A percentile compares a stretch with the other conserved stretches of the same genome.
phyloP scores from a whole-genome alignment of 2,797 vertebrate species.

The Halcyon chelicuti region DNA sequence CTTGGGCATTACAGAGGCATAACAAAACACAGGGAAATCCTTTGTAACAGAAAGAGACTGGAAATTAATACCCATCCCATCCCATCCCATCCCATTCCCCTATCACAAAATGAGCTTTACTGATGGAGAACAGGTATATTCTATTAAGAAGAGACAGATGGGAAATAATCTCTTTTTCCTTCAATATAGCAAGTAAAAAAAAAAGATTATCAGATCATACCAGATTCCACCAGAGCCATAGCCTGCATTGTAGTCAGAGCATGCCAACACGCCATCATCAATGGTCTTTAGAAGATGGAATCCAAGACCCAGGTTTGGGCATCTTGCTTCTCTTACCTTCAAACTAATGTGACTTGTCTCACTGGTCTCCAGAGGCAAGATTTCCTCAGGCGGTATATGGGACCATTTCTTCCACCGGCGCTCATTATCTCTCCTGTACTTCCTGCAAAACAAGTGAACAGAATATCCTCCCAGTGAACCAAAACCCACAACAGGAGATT shows the following conservation, averaged over 20 bases:
- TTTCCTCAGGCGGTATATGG: slow-evolving; percentile 88
- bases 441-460: slow-evolving; percentile 77
- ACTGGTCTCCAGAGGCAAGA: slow-evolving; percentile 87
- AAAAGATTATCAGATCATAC: neutral
- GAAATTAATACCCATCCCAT: neutral
- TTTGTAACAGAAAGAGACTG: neutral
- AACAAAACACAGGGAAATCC: neutral
- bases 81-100: neutral
- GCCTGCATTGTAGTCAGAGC: neutral
- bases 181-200: neutral
- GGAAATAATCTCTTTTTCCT: neutral
- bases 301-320: neutral
- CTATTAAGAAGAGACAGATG: neutral
- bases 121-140: neutral
- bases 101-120: neutral
- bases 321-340: slow-evolving; percentile 79
- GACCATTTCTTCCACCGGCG: slow-evolving; percentile 91
- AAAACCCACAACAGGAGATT: neutral
- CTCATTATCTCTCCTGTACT: slow-evolving; percentile 87
- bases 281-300: neutral
- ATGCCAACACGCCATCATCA: neutral
- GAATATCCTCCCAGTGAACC: neutral
- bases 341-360: slow-evolving; percentile 87
- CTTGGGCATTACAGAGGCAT: neutral
- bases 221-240: neutral